Percentiles rank a stretch among this genome's conserved stretches.
phyloP scores from a whole-genome alignment of 2,888 invertebrate genomes.

The Megastigmus dorsalis region DNA sequence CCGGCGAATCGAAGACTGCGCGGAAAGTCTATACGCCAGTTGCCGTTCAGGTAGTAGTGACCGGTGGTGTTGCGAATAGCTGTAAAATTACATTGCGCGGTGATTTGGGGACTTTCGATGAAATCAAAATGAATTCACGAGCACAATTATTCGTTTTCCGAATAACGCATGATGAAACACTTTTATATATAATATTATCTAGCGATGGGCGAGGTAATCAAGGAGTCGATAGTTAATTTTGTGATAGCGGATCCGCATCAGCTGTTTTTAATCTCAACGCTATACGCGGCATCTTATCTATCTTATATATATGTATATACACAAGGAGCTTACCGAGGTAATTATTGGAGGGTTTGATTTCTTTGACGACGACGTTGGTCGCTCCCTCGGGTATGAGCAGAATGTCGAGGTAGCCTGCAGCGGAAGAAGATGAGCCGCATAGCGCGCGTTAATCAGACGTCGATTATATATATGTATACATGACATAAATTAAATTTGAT shows the following conservation, averaged over 20 bases:
- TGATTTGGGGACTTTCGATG: too few relatives aligned
- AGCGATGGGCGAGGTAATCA: too few relatives aligned
- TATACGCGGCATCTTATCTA: too few relatives aligned
- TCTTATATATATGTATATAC: too few relatives aligned
- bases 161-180: too few relatives aligned
- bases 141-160: too few relatives aligned
- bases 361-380: slow-evolving; percentile 90
- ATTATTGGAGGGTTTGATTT: slow-evolving; percentile 89
- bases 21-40: slow-evolving; percentile 95
- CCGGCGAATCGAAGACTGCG: slow-evolving; percentile 87
- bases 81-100: too few relatives aligned
- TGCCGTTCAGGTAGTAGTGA: slow-evolving; percentile 93
- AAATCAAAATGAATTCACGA: neutral
- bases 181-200: too few relatives aligned
- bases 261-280: too few relatives aligned
- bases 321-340: slow-evolving; percentile 91
- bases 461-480: too few relatives aligned
- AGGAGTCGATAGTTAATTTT: too few relatives aligned
- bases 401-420: slow-evolving; percentile 92
- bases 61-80: slow-evolving; percentile 89
- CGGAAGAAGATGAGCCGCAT: slow-evolving; percentile 61
- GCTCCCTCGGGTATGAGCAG: slow-evolving; percentile 93
- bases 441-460: neutral
- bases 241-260: too few relatives aligned
- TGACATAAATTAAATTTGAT: slow-evolving; percentile 30